A percentile compares a stretch with the other conserved stretches of the same genome.
phyloP scores from a whole-genome alignment of 2,797 vertebrate species.

The Babyrousa celebensis region DNA sequence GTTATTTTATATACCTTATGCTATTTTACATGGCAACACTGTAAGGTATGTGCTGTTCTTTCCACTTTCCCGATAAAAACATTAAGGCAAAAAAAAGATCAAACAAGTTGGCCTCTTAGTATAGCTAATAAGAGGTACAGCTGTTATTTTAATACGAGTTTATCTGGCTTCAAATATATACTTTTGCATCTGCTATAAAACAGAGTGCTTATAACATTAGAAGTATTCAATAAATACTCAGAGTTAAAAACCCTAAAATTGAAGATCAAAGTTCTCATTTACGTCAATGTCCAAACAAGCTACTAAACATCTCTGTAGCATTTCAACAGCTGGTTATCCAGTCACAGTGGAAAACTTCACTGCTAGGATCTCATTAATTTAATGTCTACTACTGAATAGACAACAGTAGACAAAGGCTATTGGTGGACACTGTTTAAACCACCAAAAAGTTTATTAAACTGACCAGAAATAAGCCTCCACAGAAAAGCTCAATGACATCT shows the following conservation, averaged over 20 bases:
- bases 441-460: constrained; percentile 12
- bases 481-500: not conserved
- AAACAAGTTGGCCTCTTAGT: not conserved
- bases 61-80: not conserved
- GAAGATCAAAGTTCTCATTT: not conserved
- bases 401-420: not conserved
- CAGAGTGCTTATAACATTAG: not conserved
- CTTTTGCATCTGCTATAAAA: not conserved
- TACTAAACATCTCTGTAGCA: not conserved
- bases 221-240: not conserved
- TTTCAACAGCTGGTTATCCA: not conserved
- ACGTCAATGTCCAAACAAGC: not conserved
- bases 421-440: not conserved
- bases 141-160: not conserved
- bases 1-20: not conserved
- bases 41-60: not conserved
- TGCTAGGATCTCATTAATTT: not conserved
- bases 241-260: not conserved
- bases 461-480: not conserved
- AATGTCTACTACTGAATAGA: not conserved
- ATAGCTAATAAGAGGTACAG: not conserved
- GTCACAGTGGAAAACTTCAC: not conserved
- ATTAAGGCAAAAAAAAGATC: not conserved
- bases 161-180: not conserved
- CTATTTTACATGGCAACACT: not conserved